Conservation (phyloP, 2,888 invertebrate species). For the Stomorhina lunata region DNA sequence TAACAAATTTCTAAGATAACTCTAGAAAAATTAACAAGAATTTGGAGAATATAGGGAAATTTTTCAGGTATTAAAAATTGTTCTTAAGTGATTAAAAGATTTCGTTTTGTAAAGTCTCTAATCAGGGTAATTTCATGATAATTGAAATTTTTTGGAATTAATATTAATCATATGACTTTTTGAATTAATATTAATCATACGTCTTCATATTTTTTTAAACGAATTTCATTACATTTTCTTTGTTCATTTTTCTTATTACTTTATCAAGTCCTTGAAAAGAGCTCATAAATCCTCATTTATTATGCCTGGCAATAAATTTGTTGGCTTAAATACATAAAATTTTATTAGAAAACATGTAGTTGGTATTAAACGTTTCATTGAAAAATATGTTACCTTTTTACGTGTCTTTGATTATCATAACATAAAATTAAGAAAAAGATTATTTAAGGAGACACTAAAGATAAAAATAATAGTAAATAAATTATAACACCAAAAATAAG, state of each 20-base stretch:
- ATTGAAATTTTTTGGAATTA: background rate
- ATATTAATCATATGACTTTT: background rate
- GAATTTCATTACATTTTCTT: no score
- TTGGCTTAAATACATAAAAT: slow-evolving; percentile 27
- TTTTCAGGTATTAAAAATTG: no score
- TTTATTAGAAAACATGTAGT: background rate
- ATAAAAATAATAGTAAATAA: background rate
- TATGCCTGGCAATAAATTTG: slow-evolving; percentile 45
- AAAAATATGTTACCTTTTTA: slow-evolving; percentile 55
- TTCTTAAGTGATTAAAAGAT: no score
- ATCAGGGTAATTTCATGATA: no score
- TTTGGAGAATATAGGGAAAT: no score
- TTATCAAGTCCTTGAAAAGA: no score
- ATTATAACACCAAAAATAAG: no score
- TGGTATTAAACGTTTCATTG: background rate
- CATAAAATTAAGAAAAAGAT: slow-evolving; percentile 11
- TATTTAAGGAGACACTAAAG: background rate
- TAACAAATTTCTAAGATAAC: no score
- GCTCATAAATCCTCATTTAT: slow-evolving; percentile 39
- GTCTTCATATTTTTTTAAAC: background rate
- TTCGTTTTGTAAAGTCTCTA: no score
- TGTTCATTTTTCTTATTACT: background rate
- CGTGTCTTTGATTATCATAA: slow-evolving; percentile 54
- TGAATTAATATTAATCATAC: background rate
- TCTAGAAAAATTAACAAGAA: no score